A percentile compares a stretch with the other conserved stretches of the same genome.
Evolutionary conservation across 2,113 vertebrate species (phyloP).

Genomic region (Carassius carassius): DNA sequence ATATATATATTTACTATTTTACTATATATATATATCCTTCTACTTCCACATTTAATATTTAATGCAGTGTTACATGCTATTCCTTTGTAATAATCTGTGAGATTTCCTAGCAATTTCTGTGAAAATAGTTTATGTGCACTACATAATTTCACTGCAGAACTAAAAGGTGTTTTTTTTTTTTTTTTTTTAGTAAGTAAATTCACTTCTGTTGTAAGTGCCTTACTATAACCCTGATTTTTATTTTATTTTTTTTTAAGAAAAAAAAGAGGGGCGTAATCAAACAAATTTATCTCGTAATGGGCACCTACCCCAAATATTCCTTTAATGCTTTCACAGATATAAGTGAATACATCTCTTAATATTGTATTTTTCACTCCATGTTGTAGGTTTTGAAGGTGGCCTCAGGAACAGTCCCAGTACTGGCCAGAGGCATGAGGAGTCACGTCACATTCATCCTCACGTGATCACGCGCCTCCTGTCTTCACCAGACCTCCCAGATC

Average conservation of each 20-base stretch:
- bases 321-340: background rate
- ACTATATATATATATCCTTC: no score
- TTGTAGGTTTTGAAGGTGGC: constrained; percentile 54
- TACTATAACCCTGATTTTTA: background rate
- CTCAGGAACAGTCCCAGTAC: background rate
- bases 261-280: background rate
- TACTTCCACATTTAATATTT: no score
- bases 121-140: no score
- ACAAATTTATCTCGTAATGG: background rate
- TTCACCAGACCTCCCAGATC: background rate
- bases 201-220: background rate
- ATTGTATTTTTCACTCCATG: background rate
- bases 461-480: background rate
- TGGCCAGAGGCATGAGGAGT: constrained; percentile 5
- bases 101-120: no score
- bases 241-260: background rate
- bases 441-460: constrained; percentile 15
- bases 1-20: no score
- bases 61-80: no score
- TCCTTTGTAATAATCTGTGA: no score
- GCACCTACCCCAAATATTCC: background rate
- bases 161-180: background rate
- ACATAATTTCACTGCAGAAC: background rate
- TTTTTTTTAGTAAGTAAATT: background rate
- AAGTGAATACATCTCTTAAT: background rate